Percentiles rank a stretch among this genome's conserved stretches.
Conservation (phyloP, 2,888 invertebrate species). For the Mesochorus sp. region DNA sequence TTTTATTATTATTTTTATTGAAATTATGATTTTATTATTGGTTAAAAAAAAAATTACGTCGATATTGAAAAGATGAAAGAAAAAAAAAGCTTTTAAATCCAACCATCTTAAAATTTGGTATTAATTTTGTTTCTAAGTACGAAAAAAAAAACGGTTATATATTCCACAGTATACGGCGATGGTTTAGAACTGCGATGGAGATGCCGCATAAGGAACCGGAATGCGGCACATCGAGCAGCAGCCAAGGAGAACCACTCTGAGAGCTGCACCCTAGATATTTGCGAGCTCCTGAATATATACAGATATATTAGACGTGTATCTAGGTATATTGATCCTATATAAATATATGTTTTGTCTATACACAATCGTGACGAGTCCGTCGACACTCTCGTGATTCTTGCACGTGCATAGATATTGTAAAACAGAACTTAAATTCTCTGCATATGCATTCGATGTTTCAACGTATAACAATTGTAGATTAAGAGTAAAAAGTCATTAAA, state of each 20-base stretch:
- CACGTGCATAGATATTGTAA: too few relatives aligned
- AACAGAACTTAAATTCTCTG: too few relatives aligned
- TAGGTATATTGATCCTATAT: constrained; percentile 12
- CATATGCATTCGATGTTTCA: too few relatives aligned
- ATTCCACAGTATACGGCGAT: neutral
- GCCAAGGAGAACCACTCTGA: constrained; percentile 79
- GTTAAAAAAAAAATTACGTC: neutral
- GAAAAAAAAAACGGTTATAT: neutral
- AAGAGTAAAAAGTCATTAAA: too few relatives aligned
- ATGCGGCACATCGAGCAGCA: constrained; percentile 73
- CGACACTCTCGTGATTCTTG: too few relatives aligned
- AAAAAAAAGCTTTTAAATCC: neutral
- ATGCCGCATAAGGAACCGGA: constrained; percentile 74
- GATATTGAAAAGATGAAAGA: neutral
- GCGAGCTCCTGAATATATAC: constrained; percentile 48
- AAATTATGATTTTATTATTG: neutral
- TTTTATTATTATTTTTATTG: neutral
- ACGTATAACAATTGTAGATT: too few relatives aligned
- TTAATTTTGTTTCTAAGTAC: neutral
- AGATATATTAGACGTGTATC: neutral
- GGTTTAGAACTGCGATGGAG: constrained; percentile 54
- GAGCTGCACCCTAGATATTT: constrained; percentile 76
- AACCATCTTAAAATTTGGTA: neutral
- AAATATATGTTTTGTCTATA: too few relatives aligned
- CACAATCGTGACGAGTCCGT: too few relatives aligned